Evolutionary conservation across 1,140 invertebrate genomes (phyloP).

Genomic region (Drosophila seguyi): DNA sequence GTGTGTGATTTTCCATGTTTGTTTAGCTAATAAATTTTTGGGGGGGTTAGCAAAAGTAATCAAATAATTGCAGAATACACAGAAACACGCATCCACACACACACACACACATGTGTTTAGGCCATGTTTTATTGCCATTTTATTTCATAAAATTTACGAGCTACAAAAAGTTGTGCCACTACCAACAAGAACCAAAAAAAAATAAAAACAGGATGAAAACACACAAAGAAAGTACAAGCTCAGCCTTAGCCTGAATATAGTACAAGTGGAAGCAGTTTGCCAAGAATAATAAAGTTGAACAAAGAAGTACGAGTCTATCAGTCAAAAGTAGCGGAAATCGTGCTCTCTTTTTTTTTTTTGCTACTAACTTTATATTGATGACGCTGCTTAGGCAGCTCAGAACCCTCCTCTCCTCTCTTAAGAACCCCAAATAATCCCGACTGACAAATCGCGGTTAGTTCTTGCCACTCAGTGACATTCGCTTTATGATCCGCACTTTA

Average conservation of each 20-base stretch:
- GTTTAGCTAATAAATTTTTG: constrained; percentile 78
- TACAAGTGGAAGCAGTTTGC: constrained; percentile 35
- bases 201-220: constrained; percentile 27
- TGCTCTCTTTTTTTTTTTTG: constrained; percentile 2
- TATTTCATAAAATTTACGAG: constrained; percentile 82
- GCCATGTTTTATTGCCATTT: constrained; percentile 80
- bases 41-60: constrained; percentile 75
- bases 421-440: constrained; percentile 43
- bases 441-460: constrained; percentile 46
- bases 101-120: constrained; percentile 34
- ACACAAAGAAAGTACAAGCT: constrained; percentile 33
- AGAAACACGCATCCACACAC: constrained; percentile 13
- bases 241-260: constrained; percentile 20
- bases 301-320: constrained; percentile 50
- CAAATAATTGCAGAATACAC: constrained; percentile 80
- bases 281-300: constrained; percentile 52
- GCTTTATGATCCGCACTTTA: constrained; percentile 42
- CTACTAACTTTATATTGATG: constrained; percentile 45
- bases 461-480: constrained; percentile 20
- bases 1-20: constrained; percentile 67
- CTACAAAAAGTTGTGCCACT: constrained; percentile 71
- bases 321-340: constrained; percentile 51
- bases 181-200: background rate
- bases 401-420: background rate
- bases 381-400: constrained; percentile 39